Conservation (phyloP, 2,888 invertebrate species). For the Eulithis testata region DNA sequence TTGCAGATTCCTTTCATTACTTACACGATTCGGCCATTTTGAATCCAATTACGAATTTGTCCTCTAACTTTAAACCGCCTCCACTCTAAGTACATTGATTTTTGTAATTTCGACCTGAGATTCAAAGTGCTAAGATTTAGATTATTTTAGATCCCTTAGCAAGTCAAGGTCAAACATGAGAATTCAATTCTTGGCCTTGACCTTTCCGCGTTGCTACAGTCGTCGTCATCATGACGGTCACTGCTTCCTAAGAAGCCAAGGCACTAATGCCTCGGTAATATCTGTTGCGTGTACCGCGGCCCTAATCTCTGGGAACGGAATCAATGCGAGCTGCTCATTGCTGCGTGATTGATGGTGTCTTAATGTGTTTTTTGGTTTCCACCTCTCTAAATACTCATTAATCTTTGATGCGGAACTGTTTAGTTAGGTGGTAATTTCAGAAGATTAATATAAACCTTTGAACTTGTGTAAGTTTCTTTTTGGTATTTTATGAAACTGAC, state of each 20-base stretch:
- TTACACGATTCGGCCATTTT: slow-evolving; percentile 1
- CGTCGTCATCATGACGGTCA: background rate
- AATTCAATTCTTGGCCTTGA: too few species aligned
- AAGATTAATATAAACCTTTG: background rate
- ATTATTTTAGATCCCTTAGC: too few species aligned
- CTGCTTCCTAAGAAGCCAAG: background rate
- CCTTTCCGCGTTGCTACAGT: too few species aligned
- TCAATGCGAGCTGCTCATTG: slow-evolving; percentile 13
- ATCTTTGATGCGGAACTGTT: background rate
- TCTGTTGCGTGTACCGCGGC: slow-evolving; percentile 10
- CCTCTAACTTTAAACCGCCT: background rate
- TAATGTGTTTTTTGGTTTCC: slow-evolving; percentile 18
- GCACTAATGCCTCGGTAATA: slow-evolving; percentile 5
- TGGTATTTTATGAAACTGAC: background rate
- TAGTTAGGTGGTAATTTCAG: background rate
- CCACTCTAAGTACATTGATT: too few species aligned
- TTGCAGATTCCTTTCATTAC: slow-evolving; percentile 9
- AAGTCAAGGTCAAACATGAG: too few species aligned
- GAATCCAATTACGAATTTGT: background rate
- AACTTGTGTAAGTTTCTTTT: too few species aligned
- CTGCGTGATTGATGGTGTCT: slow-evolving; percentile 13
- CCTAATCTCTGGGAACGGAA: slow-evolving; percentile 1
- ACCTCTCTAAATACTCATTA: slow-evolving; percentile 1
- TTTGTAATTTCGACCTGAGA: too few species aligned
- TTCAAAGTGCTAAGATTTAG: too few species aligned